Conservation (phyloP, 2,888 invertebrate genomes). For the Pasiphila rectangulata region DNA sequence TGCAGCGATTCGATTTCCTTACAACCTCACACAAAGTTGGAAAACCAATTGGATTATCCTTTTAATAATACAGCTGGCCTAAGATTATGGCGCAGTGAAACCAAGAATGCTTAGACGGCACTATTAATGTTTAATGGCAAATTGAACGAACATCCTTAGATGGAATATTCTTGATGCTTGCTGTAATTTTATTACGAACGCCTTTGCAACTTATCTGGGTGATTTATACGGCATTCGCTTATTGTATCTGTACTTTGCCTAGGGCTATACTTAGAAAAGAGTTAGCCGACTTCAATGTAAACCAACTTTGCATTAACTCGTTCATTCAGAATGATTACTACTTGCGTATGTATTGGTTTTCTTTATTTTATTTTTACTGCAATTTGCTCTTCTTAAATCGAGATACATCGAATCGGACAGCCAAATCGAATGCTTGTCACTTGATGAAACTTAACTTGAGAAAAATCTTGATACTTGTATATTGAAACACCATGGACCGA, state of each 20-base stretch:
- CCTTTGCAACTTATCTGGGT: conserved; percentile 24
- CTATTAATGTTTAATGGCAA: conserved; percentile 54
- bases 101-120: conserved; percentile 42
- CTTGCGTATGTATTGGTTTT: too few species aligned
- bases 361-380: too few species aligned
- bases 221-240: conserved; percentile 17
- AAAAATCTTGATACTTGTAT: too few species aligned
- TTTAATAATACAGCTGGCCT: conserved; percentile 41
- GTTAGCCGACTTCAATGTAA: too few species aligned
- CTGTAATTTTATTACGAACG: conserved; percentile 5
- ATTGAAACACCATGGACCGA: too few species aligned
- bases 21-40: background rate
- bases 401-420: too few species aligned
- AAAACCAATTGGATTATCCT: conserved; percentile 51
- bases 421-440: too few species aligned
- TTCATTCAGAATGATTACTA: too few species aligned
- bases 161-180: conserved; percentile 25
- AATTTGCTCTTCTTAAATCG: too few species aligned
- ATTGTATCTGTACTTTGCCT: conserved; percentile 14
- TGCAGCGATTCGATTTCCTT: too few species aligned
- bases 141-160: conserved; percentile 47
- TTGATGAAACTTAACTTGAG: too few species aligned
- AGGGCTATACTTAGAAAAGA: background rate
- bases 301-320: too few species aligned
- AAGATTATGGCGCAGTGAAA: conserved; percentile 50